phyloP scores from a whole-genome alignment of 2,797 vertebrate genomes.

The Mormyrops boulengeri region DNA sequence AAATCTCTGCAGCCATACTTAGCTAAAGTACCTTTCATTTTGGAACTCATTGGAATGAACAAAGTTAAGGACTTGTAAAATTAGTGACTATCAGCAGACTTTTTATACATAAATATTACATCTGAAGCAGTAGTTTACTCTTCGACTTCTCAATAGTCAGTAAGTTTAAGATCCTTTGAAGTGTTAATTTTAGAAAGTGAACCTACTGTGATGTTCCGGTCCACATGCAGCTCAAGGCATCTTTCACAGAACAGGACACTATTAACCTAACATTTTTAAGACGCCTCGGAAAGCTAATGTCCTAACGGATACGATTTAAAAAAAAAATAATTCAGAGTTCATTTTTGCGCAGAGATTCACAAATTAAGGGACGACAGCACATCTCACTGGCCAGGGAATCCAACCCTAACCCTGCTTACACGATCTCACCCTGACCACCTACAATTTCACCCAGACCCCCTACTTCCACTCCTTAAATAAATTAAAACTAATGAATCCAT shows the following conservation, averaged over 20 bases:
- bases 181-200: neutral
- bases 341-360: neutral
- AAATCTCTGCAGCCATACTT: neutral
- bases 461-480: neutral
- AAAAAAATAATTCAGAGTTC: neutral
- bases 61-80: neutral
- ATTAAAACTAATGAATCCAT: neutral
- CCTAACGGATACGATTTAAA: neutral
- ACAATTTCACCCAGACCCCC: neutral
- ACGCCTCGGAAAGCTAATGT: neutral
- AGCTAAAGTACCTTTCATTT: neutral
- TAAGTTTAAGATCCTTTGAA: conserved; percentile 9
- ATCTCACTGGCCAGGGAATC: neutral
- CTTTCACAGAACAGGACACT: neutral
- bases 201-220: neutral
- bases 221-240: neutral
- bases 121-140: neutral
- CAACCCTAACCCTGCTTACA: neutral
- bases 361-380: neutral
- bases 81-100: neutral
- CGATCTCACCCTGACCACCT: neutral
- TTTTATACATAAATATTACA: neutral
- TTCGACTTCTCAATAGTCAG: neutral
- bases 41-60: neutral
- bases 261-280: neutral